Evolutionary conservation across 2,113 vertebrate genomes (phyloP).

Genomic region (Ceyx margarethae): DNA sequence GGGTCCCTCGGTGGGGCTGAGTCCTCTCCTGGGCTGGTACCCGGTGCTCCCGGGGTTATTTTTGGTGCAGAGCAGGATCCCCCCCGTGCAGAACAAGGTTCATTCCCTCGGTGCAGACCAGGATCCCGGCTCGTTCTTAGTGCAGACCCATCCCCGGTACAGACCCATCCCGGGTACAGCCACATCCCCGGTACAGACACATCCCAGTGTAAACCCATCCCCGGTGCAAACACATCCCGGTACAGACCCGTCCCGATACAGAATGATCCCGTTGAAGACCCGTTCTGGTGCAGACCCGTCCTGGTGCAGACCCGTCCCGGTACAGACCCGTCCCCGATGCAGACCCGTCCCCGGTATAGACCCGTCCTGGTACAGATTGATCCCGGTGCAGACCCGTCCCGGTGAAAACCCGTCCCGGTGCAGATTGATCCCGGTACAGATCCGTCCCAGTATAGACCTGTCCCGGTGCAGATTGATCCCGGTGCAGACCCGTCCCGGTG

Average conservation of each 20-base stretch:
- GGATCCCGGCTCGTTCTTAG: background rate
- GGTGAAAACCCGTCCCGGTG: background rate
- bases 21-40: background rate
- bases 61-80: too few species aligned
- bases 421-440: too few species aligned
- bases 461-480: too few species aligned
- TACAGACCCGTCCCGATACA: background rate
- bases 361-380: background rate
- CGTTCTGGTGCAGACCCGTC: background rate
- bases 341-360: background rate
- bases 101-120: rapidly evolving
- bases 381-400: background rate
- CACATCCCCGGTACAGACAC: too few species aligned
- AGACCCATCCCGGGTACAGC: background rate
- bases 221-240: background rate
- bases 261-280: too few species aligned
- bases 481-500: too few species aligned
- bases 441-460: too few species aligned
- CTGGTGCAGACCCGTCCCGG: background rate
- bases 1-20: rapidly evolving
- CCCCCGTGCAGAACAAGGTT: background rate
- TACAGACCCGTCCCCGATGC: background rate
- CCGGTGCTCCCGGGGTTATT: background rate
- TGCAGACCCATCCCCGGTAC: background rate
- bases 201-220: background rate